Conservation (phyloP, 1,140 invertebrate species). For the Drosophila rufa region DNA sequence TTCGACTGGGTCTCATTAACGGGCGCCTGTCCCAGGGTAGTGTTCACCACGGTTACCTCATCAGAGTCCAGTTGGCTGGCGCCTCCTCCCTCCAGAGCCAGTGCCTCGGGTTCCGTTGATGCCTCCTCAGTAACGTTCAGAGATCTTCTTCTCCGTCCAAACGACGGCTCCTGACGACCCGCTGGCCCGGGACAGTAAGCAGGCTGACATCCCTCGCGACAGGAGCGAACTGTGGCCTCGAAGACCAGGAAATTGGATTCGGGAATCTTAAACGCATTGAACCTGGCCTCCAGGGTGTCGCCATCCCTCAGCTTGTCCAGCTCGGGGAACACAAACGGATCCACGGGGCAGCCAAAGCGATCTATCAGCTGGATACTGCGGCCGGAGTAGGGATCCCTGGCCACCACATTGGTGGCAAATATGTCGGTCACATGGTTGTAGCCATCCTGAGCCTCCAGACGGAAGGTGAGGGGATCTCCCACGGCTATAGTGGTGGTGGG, state of each 20-base stretch:
- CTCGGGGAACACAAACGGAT: constrained; percentile 96
- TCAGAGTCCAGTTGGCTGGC: constrained; percentile 46
- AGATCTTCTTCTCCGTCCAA: constrained; percentile 89
- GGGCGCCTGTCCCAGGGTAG: constrained; percentile 58
- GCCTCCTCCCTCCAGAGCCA: constrained; percentile 47
- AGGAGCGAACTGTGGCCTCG: constrained; percentile 95
- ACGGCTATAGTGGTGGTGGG: constrained; percentile 97
- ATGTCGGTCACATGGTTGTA: constrained; percentile 95
- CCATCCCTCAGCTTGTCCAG: constrained; percentile 93
- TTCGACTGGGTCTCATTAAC: constrained; percentile 66
- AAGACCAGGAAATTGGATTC: constrained; percentile 97
- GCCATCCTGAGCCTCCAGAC: constrained; percentile 94
- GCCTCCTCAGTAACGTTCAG: constrained; percentile 86
- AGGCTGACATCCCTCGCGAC: constrained; percentile 95
- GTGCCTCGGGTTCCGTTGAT: constrained; percentile 29
- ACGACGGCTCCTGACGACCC: constrained; percentile 92
- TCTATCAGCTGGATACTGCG: constrained; percentile 95
- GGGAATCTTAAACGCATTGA: constrained; percentile 97
- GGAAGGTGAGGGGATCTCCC: constrained; percentile 96
- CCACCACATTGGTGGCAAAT: constrained; percentile 97
- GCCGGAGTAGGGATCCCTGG: constrained; percentile 95
- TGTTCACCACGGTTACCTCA: constrained; percentile 70
- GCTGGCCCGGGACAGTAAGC: constrained; percentile 92
- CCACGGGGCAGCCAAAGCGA: constrained; percentile 94
- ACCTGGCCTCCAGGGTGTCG: constrained; percentile 94